A percentile compares a stretch with the other conserved stretches of the same genome.
These are phyloP conservation scores for Macroramphosus scolopax DNA, from an alignment of 2,797 vertebrate species.

Conservation along the genomic window DNA sequence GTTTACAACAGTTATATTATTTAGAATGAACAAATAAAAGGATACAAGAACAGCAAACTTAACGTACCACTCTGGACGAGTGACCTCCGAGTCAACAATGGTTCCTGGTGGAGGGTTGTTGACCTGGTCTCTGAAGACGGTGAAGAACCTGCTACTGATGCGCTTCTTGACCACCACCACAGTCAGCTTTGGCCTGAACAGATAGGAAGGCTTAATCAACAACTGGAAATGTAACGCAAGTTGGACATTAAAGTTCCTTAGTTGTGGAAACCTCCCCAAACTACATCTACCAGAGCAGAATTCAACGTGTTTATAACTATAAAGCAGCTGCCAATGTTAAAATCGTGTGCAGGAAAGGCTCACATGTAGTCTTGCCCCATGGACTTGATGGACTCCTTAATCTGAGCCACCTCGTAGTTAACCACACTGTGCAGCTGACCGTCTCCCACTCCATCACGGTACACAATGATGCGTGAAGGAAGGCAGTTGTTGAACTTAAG, in stretches of 20 bases:
- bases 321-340: too few species aligned
- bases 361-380: slow-evolving; percentile 85
- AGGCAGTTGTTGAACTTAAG: slow-evolving; percentile 82
- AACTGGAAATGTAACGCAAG: not conserved
- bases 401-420: slow-evolving; percentile 88
- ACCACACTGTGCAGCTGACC: slow-evolving; percentile 90
- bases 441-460: slow-evolving; percentile 94
- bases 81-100: slow-evolving; percentile 87
- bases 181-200: slow-evolving; percentile 84
- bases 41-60: not conserved
- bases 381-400: slow-evolving; percentile 85
- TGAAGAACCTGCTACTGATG: slow-evolving; percentile 86
- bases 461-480: slow-evolving; percentile 91
- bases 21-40: not conserved
- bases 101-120: slow-evolving; percentile 92
- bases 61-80: slow-evolving; percentile 89
- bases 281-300: too few species aligned
- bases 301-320: too few species aligned
- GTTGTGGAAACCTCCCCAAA: too few species aligned
- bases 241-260: too few species aligned
- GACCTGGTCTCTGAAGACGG: slow-evolving; percentile 68
- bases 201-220: not conserved
- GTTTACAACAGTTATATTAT: not conserved
- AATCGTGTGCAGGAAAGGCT: slow-evolving; percentile 9
- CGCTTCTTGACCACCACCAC: slow-evolving; percentile 97